Conservation (phyloP, 2,888 invertebrate genomes). For the Terebella lapidaria region DNA sequence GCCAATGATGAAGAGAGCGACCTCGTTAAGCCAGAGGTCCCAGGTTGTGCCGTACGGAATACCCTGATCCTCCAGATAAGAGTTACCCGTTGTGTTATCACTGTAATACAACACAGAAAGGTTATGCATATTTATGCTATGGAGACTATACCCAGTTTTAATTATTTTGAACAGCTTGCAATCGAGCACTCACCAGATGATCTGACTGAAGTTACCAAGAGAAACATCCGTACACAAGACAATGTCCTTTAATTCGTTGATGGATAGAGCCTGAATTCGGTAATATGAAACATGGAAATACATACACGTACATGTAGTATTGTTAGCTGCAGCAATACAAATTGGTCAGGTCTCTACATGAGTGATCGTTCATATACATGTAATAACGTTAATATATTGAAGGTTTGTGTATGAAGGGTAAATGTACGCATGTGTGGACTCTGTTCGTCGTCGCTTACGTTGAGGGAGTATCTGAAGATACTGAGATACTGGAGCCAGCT, state of each 20-base stretch:
- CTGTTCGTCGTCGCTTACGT: conserved; percentile 14
- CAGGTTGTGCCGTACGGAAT: conserved; percentile 35
- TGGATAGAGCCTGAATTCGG: conserved; percentile 15
- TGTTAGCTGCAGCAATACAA: not conserved
- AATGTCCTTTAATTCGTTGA: conserved; percentile 20
- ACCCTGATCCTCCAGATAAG: conserved; percentile 34
- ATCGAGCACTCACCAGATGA: not conserved
- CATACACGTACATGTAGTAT: not conserved
- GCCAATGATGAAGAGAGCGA: not conserved
- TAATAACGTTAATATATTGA: too few relatives aligned
- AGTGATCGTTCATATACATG: too few relatives aligned
- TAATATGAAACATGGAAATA: not conserved
- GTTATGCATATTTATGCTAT: not conserved
- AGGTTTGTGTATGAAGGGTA: too few relatives aligned
- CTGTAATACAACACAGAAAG: not conserved
- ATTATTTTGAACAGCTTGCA: too few relatives aligned
- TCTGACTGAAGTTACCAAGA: not conserved
- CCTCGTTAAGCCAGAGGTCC: conserved; percentile 57
- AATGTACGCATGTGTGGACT: too few relatives aligned
- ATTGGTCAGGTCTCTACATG: too few relatives aligned
- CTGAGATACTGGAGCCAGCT: conserved; percentile 48
- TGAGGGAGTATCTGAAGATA: conserved; percentile 44
- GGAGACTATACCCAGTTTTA: not conserved
- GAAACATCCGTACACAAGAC: conserved; percentile 5
- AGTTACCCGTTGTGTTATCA: conserved; percentile 25